phyloP scores from a whole-genome alignment of 2,888 invertebrate species.

The Abrostola triplasia region DNA sequence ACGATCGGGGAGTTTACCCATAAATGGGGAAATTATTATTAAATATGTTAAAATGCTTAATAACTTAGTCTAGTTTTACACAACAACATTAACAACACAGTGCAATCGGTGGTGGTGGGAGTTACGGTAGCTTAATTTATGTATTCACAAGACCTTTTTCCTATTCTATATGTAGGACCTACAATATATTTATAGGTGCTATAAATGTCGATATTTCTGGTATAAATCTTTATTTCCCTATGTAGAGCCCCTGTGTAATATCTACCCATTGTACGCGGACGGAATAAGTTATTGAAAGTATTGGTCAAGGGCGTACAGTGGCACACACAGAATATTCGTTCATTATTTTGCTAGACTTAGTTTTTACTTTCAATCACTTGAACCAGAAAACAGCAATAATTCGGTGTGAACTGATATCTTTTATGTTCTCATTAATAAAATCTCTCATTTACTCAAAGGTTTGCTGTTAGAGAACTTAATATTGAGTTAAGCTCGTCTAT shows the following conservation, averaged over 20 bases:
- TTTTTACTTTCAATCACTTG: neutral
- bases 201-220: slow-evolving; percentile 38
- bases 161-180: slow-evolving; percentile 10
- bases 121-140: slow-evolving; percentile 8
- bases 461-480: too few relatives aligned
- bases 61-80: slow-evolving; percentile 4
- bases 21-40: slow-evolving; percentile 57
- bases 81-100: neutral
- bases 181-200: slow-evolving; percentile 18
- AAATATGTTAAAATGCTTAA: slow-evolving; percentile 14
- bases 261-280: slow-evolving; percentile 47
- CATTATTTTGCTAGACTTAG: slow-evolving; percentile 9
- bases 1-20: slow-evolving; percentile 65
- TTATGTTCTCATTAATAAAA: too few relatives aligned
- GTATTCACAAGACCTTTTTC: neutral
- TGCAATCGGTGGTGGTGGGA: neutral
- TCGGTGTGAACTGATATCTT: too few relatives aligned
- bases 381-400: too few relatives aligned
- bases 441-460: too few relatives aligned
- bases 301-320: slow-evolving; percentile 48
- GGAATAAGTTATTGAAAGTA: slow-evolving; percentile 55
- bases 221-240: slow-evolving; percentile 47
- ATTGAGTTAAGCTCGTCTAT: too few relatives aligned
- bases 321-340: slow-evolving; percentile 18
- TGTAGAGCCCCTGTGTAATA: slow-evolving; percentile 33